These are phyloP conservation scores for Drosophila jambulina DNA, from an alignment of 1,140 invertebrate genomes.

Conservation along the genomic window DNA sequence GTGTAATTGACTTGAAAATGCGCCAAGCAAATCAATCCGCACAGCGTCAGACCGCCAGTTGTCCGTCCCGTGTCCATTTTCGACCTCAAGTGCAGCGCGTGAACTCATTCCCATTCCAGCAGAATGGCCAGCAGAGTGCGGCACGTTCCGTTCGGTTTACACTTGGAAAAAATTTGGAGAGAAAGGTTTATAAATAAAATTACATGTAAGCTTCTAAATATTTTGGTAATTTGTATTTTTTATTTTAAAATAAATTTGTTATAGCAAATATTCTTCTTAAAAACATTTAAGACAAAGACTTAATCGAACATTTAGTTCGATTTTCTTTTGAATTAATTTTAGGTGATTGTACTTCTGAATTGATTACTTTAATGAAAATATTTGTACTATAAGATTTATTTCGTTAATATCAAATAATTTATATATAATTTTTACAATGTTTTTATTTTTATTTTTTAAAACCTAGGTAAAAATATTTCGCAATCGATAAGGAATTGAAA, in stretches of 20 bases:
- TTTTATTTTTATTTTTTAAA: not conserved
- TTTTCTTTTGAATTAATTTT: not conserved
- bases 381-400: too few species aligned
- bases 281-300: not conserved
- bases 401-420: not conserved
- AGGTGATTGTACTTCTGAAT: too few species aligned
- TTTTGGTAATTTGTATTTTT: not conserved
- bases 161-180: not conserved
- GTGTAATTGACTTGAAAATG: slow-evolving; percentile 82
- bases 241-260: not conserved
- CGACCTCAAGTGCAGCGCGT: slow-evolving; percentile 80
- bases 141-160: slow-evolving; percentile 18
- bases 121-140: slow-evolving; percentile 51
- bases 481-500: not conserved
- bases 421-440: not conserved
- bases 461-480: not conserved
- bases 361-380: too few species aligned
- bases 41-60: slow-evolving; percentile 28
- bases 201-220: not conserved
- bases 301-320: too few species aligned
- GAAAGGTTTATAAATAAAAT: not conserved
- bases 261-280: too few species aligned
- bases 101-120: slow-evolving; percentile 75
- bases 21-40: slow-evolving; percentile 78
- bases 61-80: slow-evolving; percentile 31